A percentile compares a stretch with the other conserved stretches of the same genome.
phyloP scores from a whole-genome alignment of 2,888 invertebrate genomes.

The Drosophila silvestris region DNA sequence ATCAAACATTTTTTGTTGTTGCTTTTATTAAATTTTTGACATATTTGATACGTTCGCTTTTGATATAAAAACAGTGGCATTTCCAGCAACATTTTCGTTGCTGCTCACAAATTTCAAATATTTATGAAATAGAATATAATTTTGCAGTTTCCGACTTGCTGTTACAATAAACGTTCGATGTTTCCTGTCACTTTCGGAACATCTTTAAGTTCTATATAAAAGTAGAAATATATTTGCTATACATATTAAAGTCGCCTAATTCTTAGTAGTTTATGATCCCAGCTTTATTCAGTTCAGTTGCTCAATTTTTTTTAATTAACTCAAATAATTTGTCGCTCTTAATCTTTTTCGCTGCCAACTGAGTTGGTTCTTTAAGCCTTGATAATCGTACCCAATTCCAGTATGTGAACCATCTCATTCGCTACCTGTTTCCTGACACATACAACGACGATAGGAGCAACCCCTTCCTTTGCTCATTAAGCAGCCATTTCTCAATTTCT shows the following conservation, averaged over 20 bases:
- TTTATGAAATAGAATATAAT: not conserved
- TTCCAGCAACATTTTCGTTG: not conserved
- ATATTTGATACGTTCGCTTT: constrained; percentile 10
- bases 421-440: constrained; percentile 15
- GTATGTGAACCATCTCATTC: constrained; percentile 2
- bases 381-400: not conserved
- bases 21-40: constrained; percentile 16
- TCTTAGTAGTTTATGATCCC: not conserved
- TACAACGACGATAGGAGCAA: not conserved
- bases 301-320: not conserved
- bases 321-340: not conserved
- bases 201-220: not conserved
- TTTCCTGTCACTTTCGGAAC: not conserved
- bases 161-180: not conserved
- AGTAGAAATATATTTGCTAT: not conserved
- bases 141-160: not conserved
- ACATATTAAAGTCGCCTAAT: not conserved
- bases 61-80: not conserved
- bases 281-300: not conserved
- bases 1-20: constrained; percentile 16
- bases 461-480: constrained; percentile 45
- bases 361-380: not conserved
- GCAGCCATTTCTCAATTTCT: constrained; percentile 60
- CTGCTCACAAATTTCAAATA: not conserved
- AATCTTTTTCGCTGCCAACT: not conserved